These are phyloP conservation scores for Borostomias antarcticus DNA, from an alignment of 2,797 vertebrate species.

Conservation along the genomic window DNA sequence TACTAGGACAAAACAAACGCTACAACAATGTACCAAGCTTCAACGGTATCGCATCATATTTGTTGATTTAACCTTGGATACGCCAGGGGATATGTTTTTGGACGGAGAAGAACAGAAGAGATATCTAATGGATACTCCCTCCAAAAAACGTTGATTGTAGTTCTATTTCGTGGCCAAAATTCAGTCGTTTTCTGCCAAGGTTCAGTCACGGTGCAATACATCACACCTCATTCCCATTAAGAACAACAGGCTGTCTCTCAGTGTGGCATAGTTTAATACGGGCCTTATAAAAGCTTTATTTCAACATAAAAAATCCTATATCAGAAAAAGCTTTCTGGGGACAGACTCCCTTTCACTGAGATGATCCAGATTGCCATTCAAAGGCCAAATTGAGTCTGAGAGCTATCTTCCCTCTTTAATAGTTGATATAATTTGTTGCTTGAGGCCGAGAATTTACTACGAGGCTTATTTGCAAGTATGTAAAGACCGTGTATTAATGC, in stretches of 20 bases:
- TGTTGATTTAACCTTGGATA: slow-evolving; percentile 21
- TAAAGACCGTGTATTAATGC: not conserved
- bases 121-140: slow-evolving; percentile 30
- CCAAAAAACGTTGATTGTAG: slow-evolving; percentile 22
- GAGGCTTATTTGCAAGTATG: not conserved
- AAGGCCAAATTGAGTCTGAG: not conserved
- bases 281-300: slow-evolving; percentile 15
- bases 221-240: slow-evolving; percentile 35
- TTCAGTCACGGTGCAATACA: slow-evolving; percentile 40
- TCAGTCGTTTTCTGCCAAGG: slow-evolving; percentile 29
- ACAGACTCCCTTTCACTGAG: slow-evolving; percentile 3
- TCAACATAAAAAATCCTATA: too few relatives aligned
- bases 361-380: slow-evolving; percentile 6
- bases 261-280: slow-evolving; percentile 19
- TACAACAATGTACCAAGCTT: too few relatives aligned
- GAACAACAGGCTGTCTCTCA: slow-evolving; percentile 26
- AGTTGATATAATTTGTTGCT: slow-evolving; percentile 1
- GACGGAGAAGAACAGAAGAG: slow-evolving; percentile 13
- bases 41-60: not conserved
- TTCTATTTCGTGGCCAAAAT: slow-evolving; percentile 5
- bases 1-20: too few relatives aligned
- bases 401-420: slow-evolving; percentile 6
- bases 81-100: slow-evolving; percentile 29
- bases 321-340: too few relatives aligned
- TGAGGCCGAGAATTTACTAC: slow-evolving; percentile 8